Evolutionary conservation across 2,888 invertebrate species (phyloP), one percentile per base, ranked within the genome.

Genomic region (Orthosia incerta): DNA sequence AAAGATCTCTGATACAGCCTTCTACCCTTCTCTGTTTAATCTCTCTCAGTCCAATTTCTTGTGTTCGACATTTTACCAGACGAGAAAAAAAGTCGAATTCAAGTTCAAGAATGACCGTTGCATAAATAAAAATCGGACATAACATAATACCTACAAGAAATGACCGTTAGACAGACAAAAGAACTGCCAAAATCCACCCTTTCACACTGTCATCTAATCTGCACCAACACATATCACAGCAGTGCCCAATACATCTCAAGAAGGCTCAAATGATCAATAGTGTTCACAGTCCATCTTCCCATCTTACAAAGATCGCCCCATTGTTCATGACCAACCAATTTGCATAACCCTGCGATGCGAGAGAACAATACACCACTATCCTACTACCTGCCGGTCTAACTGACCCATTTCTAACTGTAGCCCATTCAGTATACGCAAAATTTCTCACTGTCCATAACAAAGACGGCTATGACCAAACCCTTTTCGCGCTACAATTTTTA

Each of bases 371-470:
- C 80, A 74, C 73, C 89, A 90, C 91, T 94, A 92, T 94, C 94
- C 91, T 80, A 53, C 79, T 77, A 81, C 76, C 85, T 76, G 86
- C 86, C 85, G 92, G 90, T 89, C 92, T 88, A 92, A 95, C 93
- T 96, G 96, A 95, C 96, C 95, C 93, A 95, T 94, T 93, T 93
- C 90, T 89, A 88, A 90, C 89, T 89, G 89, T 90, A 82, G 83
- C 89, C 93, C 91, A 92, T 93, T 93, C 88, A 92, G 81, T 73
- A 82, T 77, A 76, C 91, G 95, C 94, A 91, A 94, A 94, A 92
- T 92, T 96, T 96, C 96, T 94, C 96, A 96, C 95, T 96, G 94
- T 79, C 93, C 93, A 83, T 80, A 91, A 95, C 95, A 95, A 96
- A 91, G 87, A 78, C 84, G 71, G 16, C 39, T 68, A 39, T 93